These are phyloP conservation scores for Petrocephalus microphthalmus DNA, from an alignment of 2,113 vertebrate genomes.

Conservation along the genomic window DNA sequence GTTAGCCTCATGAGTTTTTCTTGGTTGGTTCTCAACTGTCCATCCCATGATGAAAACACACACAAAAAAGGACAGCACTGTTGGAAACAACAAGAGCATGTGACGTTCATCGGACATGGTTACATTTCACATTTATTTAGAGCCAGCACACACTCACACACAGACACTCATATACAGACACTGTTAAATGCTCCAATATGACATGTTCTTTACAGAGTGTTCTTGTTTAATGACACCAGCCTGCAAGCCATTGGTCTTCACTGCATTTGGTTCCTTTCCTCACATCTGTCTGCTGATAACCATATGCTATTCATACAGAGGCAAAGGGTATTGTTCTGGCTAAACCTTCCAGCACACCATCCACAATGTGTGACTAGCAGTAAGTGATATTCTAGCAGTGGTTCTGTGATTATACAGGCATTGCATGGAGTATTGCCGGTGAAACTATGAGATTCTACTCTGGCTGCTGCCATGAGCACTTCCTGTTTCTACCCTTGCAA, in stretches of 20 bases:
- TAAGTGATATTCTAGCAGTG: not conserved
- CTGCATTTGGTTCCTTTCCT: not conserved
- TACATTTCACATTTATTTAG: constrained; percentile 1
- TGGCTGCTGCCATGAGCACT: not conserved
- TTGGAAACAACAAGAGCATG: constrained; percentile 7
- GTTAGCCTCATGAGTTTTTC: not conserved
- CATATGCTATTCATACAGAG: not conserved
- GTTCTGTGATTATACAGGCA: not conserved
- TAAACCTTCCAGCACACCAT: not conserved
- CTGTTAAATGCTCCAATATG: constrained; percentile 13
- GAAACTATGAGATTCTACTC: not conserved
- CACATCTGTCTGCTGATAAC: not conserved
- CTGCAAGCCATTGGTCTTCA: not conserved
- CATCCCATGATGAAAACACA: constrained; percentile 18
- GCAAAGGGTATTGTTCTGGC: not conserved
- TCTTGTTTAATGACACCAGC: not conserved
- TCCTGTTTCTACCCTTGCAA: not conserved
- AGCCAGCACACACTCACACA: not conserved
- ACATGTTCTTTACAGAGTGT: not conserved
- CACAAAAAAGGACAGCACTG: not conserved
- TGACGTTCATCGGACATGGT: not conserved
- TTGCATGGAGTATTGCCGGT: not conserved
- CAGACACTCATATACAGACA: not conserved
- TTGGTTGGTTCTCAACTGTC: constrained; percentile 2
- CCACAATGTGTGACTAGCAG: not conserved